Evolutionary conservation across 2,888 invertebrate genomes (phyloP).

Genomic region (Prosapia bicincta): DNA sequence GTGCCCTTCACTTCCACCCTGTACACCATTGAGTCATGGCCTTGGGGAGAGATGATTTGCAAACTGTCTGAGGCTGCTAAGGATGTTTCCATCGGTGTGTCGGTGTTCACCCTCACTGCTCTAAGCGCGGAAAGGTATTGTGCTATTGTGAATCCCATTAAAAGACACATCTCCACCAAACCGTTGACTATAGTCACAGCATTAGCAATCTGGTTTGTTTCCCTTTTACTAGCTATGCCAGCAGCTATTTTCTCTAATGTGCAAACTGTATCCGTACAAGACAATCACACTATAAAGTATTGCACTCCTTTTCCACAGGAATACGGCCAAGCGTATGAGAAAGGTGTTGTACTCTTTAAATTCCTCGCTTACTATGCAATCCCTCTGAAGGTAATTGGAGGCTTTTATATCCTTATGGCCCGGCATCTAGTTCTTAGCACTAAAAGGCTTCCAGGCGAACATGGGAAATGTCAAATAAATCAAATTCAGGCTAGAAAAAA

Average conservation of each 20-base stretch:
- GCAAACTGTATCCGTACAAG: conserved; percentile 41
- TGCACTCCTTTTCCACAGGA: conserved; percentile 68
- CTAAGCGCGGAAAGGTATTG: conserved; percentile 81
- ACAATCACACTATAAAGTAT: conserved; percentile 59
- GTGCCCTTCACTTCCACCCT: conserved; percentile 83
- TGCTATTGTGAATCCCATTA: conserved; percentile 82
- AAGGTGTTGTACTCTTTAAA: conserved; percentile 54
- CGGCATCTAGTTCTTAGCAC: conserved; percentile 78
- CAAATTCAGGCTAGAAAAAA: conserved; percentile 50
- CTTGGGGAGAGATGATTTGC: conserved; percentile 80
- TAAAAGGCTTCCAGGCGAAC: conserved; percentile 78
- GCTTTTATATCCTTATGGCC: conserved; percentile 90
- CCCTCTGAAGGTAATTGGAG: conserved; percentile 79
- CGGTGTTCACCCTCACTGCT: conserved; percentile 84
- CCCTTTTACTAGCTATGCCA: conserved; percentile 73
- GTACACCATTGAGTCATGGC: conserved; percentile 85
- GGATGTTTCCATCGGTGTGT: conserved; percentile 83
- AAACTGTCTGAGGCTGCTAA: conserved; percentile 78
- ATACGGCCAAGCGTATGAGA: conserved; percentile 48
- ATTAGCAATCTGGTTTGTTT: conserved; percentile 74
- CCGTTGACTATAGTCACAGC: conserved; percentile 59
- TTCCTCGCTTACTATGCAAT: conserved; percentile 80
- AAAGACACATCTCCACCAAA: conserved; percentile 50
- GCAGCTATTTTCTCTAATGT: conserved; percentile 72
- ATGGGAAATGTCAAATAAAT: conserved; percentile 43